Base-by-base conservation (phyloP, 30 jellyfish, hydroid and myxozoan genomes). In the Chrysaora quinquecirrha region DNA sequence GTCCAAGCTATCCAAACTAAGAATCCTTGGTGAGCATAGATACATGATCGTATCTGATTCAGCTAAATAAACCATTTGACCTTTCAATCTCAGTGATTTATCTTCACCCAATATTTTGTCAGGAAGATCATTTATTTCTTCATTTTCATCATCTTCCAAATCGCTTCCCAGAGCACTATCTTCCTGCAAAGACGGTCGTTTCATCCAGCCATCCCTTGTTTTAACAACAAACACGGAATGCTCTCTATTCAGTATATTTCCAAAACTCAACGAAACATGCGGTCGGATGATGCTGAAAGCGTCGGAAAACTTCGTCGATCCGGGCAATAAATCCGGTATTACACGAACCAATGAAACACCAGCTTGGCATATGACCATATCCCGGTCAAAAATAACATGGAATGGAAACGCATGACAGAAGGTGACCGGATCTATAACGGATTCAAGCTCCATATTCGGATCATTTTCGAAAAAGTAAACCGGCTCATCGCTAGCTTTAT, bases 391-490 rank as follows among this genome's bases (percentile, higher is more conserved):
- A 12, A 89, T 76, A 47, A 89, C 66, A 60, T 89, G 97, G 34
- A 89, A 89, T 12, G 97, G 97, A 33, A 89, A 82, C 25, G 95
- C 92, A 32, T 82, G 80, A 54, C 90, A 78, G 61, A 89, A 83
- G 14, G 91, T 82, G 14, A 48, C 67, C 33, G 92, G 90, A 32
- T 89, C 97, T 21, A 89, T 82, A 22, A 82, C 93, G 7, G 84
- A 28, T 65, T 82, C 95, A 1, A 88, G 87, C 32, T 82, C 94
- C 20, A 65, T 84, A 12, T 75, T 50, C 48, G 23, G 58, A n/a
- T 69, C 83, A 18, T 27, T 18, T 4, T 46, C 87, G 27, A 48
- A 63, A 34, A 56, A 30, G 50, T 32, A 81, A 47, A 48, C 24
- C 21, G 64, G 74, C 16, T 76, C 83, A 20, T 58, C 78, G 25